Base-by-base conservation (phyloP, 1,140 invertebrate genomes). In the Euwallacea fornicatus region DNA sequence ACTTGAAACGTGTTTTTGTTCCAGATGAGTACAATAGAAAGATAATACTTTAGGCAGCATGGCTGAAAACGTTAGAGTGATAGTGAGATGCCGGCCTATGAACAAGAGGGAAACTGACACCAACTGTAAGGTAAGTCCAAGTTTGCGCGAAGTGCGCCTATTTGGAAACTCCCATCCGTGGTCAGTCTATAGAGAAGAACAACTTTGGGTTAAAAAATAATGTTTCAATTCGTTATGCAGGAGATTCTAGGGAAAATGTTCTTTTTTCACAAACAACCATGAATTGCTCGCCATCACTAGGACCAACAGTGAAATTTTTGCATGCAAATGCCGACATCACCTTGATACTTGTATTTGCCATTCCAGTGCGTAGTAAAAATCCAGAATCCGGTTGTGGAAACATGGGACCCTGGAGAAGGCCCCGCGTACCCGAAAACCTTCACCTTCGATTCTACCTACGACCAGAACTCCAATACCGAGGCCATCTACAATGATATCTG, bases 401-500 rank as follows among this genome's bases (percentile, higher is more conserved):
- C 81, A 16, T 76, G 79, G 69, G 83, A 85, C 71, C 83, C 83
- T 1, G 75, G 68, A n/a, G 82, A 83, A 65, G 78, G 75, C 15
- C 76, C 75, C 50, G 75, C 80, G 1, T 87, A 87, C 60, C 85
- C 86, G 4, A 93, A 93, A 84, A 82, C 83, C 8, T 95, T 95
- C 78, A 91, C 90, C 0, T 95, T 93, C 80, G 93, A 95, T 82
- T 89, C 91, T 15, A 91, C 93, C 0, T 96, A 93, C 83, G 90
- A 92, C 79, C 85, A 85, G 76, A 86, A 89, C 76, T 90, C 93
- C 4, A 89, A 83, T 54, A 96, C 96, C 76, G 87, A 90, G 76
- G 90, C 91, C 55, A 83, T 98, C 0, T 98, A 97, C 83, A 92
- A 95, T 80, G 94, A 97, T 78, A 92, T 93, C 21, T 95, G 96